phyloP scores from a whole-genome alignment of 2,797 vertebrate species.

The Natrix natrix region DNA sequence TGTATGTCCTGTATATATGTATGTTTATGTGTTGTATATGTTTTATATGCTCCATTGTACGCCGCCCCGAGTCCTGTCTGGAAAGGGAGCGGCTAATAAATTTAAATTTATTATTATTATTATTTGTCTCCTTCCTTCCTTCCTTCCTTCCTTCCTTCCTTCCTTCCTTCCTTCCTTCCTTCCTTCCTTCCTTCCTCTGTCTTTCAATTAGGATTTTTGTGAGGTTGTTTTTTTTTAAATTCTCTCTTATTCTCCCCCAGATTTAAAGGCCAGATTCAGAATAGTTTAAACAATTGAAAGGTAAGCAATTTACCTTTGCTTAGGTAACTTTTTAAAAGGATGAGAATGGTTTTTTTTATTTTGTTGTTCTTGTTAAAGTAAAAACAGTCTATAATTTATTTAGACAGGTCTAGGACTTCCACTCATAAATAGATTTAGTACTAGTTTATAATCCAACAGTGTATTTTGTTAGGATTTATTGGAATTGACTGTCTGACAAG shows the following conservation, averaged over 20 bases:
- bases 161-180: background rate
- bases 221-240: background rate
- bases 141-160: no score
- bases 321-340: slow-evolving; percentile 9
- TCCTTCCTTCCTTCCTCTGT: background rate
- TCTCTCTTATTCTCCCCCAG: background rate
- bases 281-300: slow-evolving; percentile 7
- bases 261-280: background rate
- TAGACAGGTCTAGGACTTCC: background rate
- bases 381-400: slow-evolving; percentile 8
- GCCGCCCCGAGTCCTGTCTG: no score
- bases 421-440: slow-evolving; percentile 22
- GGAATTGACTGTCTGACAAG: slow-evolving; percentile 5
- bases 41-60: no score
- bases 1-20: no score
- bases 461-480: slow-evolving; percentile 23
- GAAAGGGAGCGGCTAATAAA: no score
- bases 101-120: no score
- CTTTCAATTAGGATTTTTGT: background rate
- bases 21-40: no score
- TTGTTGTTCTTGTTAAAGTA: background rate
- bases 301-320: background rate
- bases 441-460: slow-evolving; percentile 2
- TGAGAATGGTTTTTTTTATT: background rate
- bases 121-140: background rate